phyloP scores from a whole-genome alignment of 2,888 invertebrate species.

The Hemaris fuciformis region DNA sequence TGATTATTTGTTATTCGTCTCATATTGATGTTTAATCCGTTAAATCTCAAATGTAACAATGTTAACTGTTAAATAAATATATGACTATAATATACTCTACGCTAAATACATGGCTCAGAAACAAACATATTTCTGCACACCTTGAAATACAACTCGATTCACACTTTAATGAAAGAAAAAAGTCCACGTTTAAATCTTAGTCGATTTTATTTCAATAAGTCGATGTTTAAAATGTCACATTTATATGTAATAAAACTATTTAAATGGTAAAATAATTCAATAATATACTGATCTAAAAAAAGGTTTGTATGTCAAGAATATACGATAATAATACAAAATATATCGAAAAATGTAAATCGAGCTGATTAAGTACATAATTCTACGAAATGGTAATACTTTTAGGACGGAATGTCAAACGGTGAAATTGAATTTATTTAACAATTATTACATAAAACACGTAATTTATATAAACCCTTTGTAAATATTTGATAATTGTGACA shows the following conservation, averaged over 20 bases:
- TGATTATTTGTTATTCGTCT: constrained; percentile 54
- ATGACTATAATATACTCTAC: constrained; percentile 30
- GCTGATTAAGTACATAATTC: constrained; percentile 18
- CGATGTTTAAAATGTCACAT: background rate
- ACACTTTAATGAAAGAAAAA: background rate
- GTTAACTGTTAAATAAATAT: constrained; percentile 37
- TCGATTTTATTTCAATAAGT: background rate
- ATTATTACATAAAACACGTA: constrained; percentile 33
- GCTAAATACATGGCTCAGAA: constrained; percentile 46
- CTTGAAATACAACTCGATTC: background rate
- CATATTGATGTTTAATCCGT: constrained; percentile 12
- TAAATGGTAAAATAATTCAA: background rate
- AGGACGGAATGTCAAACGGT: constrained; percentile 64
- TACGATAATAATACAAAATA: background rate
- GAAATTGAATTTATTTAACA: constrained; percentile 22
- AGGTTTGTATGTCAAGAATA: background rate
- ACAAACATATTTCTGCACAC: constrained; percentile 14
- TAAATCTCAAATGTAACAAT: constrained; percentile 31
- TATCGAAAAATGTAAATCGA: constrained; percentile 17
- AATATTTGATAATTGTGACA: constrained; percentile 43
- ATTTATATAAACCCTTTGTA: constrained; percentile 21
- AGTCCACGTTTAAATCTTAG: background rate
- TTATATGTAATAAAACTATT: background rate
- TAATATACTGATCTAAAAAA: background rate
- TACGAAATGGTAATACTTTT: constrained; percentile 64